A percentile compares a stretch with the other conserved stretches of the same genome.
Conservation (phyloP, 92 coral and sea anemone species). For the Anthopleura xanthogrammica region DNA sequence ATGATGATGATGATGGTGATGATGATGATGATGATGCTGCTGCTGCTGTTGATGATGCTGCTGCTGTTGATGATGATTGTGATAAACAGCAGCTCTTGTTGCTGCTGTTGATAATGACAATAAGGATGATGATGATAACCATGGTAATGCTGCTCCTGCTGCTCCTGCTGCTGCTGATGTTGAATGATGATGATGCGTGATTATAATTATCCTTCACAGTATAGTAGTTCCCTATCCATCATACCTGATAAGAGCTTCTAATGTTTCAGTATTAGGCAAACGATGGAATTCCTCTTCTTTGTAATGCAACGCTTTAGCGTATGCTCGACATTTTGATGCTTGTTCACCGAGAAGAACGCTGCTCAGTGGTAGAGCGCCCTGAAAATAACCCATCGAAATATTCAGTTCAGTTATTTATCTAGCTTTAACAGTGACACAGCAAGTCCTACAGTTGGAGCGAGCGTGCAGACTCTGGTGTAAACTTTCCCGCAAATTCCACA, state of each 20-base stretch:
- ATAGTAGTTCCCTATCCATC: not conserved
- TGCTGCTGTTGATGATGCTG: not conserved
- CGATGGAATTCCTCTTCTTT: slow-evolving; percentile 98
- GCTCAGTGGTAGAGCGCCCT: slow-evolving; percentile 94
- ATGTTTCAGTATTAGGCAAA: slow-evolving; percentile 89
- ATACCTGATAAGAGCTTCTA: slow-evolving; percentile 92
- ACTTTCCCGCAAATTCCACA: too few species aligned
- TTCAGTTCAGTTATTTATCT: too few species aligned
- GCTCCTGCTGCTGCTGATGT: too few species aligned
- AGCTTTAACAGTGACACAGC: too few species aligned
- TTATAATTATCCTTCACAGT: not conserved
- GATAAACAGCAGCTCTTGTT: not conserved
- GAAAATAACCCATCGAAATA: not conserved
- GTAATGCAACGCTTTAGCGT: slow-evolving; percentile 99
- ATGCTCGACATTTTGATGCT: slow-evolving; percentile 98
- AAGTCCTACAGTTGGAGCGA: too few species aligned
- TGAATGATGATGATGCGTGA: not conserved
- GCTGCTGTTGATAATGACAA: not conserved
- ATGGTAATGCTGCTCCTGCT: too few species aligned
- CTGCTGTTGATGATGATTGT: too few species aligned
- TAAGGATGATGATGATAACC: not conserved
- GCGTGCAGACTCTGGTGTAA: too few species aligned
- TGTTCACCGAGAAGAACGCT: slow-evolving; percentile 93
- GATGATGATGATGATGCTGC: not conserved
- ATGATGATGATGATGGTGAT: not conserved